Conservation (phyloP, 2,797 vertebrate genomes). For the Myotis planiceps region DNA sequence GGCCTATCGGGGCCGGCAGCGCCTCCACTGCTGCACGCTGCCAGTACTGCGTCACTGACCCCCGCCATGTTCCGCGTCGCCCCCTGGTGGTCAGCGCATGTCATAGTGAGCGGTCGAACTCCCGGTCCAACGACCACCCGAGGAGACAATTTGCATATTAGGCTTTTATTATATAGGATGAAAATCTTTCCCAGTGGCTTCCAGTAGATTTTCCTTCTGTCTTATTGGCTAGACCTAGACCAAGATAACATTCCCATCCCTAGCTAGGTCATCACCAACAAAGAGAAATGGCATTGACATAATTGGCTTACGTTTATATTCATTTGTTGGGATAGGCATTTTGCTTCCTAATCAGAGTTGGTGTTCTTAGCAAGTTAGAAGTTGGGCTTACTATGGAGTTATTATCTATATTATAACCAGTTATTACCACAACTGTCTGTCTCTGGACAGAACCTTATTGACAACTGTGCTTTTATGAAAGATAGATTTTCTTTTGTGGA, state of each 20-base stretch:
- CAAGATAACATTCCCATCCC: neutral
- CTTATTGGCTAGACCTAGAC: neutral
- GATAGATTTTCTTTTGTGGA: slow-evolving; percentile 25
- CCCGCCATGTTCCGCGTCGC: no score
- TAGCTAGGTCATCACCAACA: neutral
- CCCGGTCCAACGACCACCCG: accelerated
- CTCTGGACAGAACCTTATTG: neutral
- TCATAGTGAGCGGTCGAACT: no score
- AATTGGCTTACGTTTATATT: neutral
- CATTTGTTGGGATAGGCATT: neutral
- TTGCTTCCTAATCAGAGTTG: slow-evolving; percentile 1
- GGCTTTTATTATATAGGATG: neutral
- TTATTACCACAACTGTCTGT: neutral
- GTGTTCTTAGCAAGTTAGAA: neutral
- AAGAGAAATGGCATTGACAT: neutral
- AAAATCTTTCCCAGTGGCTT: neutral
- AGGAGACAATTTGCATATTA: no score
- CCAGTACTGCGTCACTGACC: no score
- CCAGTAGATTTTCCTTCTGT: neutral
- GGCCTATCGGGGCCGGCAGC: no score
- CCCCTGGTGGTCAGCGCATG: no score
- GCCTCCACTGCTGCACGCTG: no score
- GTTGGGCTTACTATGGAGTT: neutral
- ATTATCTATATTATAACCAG: neutral
- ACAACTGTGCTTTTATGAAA: slow-evolving; percentile 9